Evolutionary conservation across 2,797 vertebrate genomes (phyloP).

Genomic region (Morelia viridis): DNA sequence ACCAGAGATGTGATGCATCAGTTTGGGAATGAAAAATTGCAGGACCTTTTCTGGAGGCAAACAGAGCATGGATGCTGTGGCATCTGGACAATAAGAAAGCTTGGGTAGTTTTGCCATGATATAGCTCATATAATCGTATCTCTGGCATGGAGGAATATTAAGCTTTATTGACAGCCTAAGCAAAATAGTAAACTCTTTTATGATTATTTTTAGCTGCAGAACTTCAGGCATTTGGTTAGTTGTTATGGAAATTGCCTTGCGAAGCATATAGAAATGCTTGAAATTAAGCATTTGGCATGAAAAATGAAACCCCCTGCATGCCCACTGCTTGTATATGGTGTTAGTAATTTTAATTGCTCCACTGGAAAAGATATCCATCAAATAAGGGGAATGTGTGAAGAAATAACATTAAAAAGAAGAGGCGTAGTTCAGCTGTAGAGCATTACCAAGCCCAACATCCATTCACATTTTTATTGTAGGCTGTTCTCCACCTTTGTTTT

Average conservation of each 20-base stretch:
- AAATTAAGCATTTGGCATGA: slow-evolving; percentile 18
- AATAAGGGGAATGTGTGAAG: not conserved
- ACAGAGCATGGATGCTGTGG: not conserved
- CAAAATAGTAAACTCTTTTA: slow-evolving; percentile 19
- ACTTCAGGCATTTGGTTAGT: slow-evolving; percentile 9
- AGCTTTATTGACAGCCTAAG: slow-evolving; percentile 32
- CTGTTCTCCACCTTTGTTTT: not conserved
- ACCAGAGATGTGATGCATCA: not conserved
- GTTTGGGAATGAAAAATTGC: slow-evolving; percentile 12
- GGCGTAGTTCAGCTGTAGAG: no score
- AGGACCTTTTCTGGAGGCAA: slow-evolving; percentile 20
- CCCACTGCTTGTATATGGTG: not conserved
- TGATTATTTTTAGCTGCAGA: slow-evolving; percentile 9
- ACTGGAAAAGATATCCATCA: not conserved
- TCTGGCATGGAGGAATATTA: slow-evolving; percentile 6
- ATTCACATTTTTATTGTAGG: not conserved
- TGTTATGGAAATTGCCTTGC: slow-evolving; percentile 41
- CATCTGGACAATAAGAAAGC: slow-evolving; percentile 3
- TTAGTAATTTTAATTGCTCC: not conserved
- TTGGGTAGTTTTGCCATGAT: not conserved
- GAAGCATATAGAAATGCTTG: not conserved
- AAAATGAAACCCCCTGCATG: not conserved
- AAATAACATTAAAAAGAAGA: not conserved
- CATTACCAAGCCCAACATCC: not conserved
- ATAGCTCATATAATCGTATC: slow-evolving; percentile 29